Percentiles rank a stretch among this genome's conserved stretches.
These are phyloP conservation scores for Xanthia icteritia DNA, from an alignment of 2,888 invertebrate genomes.

Conservation along the genomic window DNA sequence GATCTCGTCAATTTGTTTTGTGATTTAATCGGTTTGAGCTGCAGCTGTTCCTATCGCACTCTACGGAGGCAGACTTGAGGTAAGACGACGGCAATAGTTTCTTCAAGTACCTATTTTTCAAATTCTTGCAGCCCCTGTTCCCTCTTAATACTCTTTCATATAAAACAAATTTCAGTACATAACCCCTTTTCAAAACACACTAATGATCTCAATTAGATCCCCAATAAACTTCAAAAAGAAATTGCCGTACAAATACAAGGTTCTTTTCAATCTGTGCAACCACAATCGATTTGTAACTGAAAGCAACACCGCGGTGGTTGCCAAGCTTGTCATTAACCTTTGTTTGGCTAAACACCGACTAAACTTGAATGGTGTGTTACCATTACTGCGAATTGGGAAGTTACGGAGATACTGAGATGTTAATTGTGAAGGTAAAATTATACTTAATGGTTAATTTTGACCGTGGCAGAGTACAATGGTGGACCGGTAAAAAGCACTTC, in stretches of 20 bases:
- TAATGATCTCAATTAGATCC: slow-evolving; percentile 48
- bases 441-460: slow-evolving; percentile 24
- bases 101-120: too few relatives aligned
- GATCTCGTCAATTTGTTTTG: too few relatives aligned
- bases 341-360: slow-evolving; percentile 53
- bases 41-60: too few relatives aligned
- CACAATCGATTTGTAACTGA: slow-evolving; percentile 47
- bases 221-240: slow-evolving; percentile 49
- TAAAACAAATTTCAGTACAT: neutral
- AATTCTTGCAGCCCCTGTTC: too few relatives aligned
- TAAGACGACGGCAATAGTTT: too few relatives aligned
- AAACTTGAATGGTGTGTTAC: slow-evolving; percentile 31
- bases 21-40: too few relatives aligned
- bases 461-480: slow-evolving; percentile 24
- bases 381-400: slow-evolving; percentile 18
- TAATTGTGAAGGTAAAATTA: slow-evolving; percentile 45
- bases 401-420: slow-evolving; percentile 39
- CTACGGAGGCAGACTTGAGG: too few relatives aligned
- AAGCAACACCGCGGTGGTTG: slow-evolving; percentile 12
- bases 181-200: slow-evolving; percentile 16
- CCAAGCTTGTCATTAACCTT: slow-evolving; percentile 40
- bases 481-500: neutral
- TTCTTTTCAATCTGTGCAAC: slow-evolving; percentile 27
- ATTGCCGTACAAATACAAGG: slow-evolving; percentile 37
- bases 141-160: neutral